phyloP scores from a whole-genome alignment of 2,113 vertebrate genomes.

The Girardinichthys multiradiatus region DNA sequence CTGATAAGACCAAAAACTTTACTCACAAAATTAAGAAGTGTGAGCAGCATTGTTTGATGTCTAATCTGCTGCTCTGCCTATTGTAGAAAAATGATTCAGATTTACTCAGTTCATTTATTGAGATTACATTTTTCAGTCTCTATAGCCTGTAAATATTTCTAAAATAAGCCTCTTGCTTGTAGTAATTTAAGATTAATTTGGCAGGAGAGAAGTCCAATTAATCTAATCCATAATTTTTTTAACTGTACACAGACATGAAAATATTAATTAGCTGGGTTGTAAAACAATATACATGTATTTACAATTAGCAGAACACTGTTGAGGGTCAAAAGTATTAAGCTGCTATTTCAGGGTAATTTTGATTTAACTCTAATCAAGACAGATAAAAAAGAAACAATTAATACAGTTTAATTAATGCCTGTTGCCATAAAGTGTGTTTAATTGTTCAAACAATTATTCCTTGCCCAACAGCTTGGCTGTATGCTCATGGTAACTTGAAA shows the following conservation, averaged over 20 bases:
- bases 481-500: slow-evolving; percentile 29
- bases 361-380: slow-evolving; percentile 71
- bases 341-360: slow-evolving; percentile 70
- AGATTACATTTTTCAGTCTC: not conserved
- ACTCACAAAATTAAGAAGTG: too few species aligned
- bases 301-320: slow-evolving; percentile 62
- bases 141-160: not conserved
- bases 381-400: slow-evolving; percentile 74
- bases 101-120: not conserved
- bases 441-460: slow-evolving; percentile 70
- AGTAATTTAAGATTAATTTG: slow-evolving; percentile 25
- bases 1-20: too few species aligned
- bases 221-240: slow-evolving; percentile 60
- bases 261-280: slow-evolving; percentile 75
- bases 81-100: not conserved
- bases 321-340: slow-evolving; percentile 69
- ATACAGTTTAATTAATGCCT: slow-evolving; percentile 72
- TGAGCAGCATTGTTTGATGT: not conserved
- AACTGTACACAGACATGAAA: slow-evolving; percentile 50
- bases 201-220: slow-evolving; percentile 18
- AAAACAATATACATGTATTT: slow-evolving; percentile 74
- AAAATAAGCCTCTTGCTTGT: slow-evolving; percentile 14
- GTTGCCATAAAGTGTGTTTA: slow-evolving; percentile 64
- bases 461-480: slow-evolving; percentile 20
- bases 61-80: not conserved